phyloP scores from a whole-genome alignment of 2,888 invertebrate genomes.

The Plusia festucae region DNA sequence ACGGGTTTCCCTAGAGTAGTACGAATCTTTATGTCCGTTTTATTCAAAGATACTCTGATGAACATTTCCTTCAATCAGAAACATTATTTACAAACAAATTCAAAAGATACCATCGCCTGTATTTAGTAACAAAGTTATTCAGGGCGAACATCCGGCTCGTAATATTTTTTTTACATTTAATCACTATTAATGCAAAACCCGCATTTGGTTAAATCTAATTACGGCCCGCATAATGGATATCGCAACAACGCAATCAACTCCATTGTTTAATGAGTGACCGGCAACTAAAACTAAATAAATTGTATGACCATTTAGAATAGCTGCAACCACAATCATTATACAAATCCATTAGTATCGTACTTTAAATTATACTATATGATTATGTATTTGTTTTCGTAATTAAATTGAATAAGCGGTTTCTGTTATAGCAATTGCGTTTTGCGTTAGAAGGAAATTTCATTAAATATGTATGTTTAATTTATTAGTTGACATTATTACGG shows the following conservation, averaged over 20 bases:
- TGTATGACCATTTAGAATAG: slow-evolving; percentile 78
- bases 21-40: neutral
- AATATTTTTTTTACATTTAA: slow-evolving; percentile 71
- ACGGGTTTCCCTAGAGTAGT: too few species aligned
- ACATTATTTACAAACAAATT: slow-evolving; percentile 13
- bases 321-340: slow-evolving; percentile 79
- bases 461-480: slow-evolving; percentile 30
- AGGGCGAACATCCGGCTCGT: slow-evolving; percentile 72
- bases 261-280: slow-evolving; percentile 87
- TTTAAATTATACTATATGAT: slow-evolving; percentile 69
- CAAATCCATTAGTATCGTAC: slow-evolving; percentile 74
- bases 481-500: slow-evolving; percentile 25
- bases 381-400: slow-evolving; percentile 71
- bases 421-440: slow-evolving; percentile 59
- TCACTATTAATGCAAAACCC: slow-evolving; percentile 81
- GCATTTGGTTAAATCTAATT: slow-evolving; percentile 88
- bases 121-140: slow-evolving; percentile 61
- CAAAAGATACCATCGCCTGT: slow-evolving; percentile 52
- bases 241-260: slow-evolving; percentile 84
- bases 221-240: slow-evolving; percentile 86
- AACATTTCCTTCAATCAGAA: slow-evolving; percentile 3
- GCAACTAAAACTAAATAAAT: slow-evolving; percentile 81
- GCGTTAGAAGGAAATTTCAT: slow-evolving; percentile 46
- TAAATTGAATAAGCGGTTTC: slow-evolving; percentile 67
- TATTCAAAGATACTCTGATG: neutral